Evolutionary conservation across 1,140 invertebrate species (phyloP).

Genomic region (Lineus longissimus): DNA sequence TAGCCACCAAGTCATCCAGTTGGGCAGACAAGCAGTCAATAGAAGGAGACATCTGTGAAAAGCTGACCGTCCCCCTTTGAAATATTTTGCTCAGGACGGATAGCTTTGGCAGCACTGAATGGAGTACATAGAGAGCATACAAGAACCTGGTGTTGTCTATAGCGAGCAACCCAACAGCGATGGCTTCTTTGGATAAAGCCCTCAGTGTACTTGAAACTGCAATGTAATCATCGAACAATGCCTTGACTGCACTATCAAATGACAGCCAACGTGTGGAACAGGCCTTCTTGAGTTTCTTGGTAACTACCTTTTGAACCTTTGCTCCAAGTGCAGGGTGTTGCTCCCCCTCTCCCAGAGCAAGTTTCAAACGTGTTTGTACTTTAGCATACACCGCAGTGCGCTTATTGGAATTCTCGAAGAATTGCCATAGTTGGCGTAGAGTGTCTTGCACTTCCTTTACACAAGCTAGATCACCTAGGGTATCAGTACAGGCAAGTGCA

Average conservation of each 20-base stretch:
- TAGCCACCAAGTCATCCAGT: neutral
- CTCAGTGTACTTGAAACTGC: neutral
- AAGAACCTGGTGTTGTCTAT: constrained; percentile 1
- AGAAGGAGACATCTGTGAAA: neutral
- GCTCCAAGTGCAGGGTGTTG: neutral
- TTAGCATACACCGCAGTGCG: neutral
- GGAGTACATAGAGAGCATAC: neutral
- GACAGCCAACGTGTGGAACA: neutral
- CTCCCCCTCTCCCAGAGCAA: neutral
- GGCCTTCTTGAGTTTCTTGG: neutral
- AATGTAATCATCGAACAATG: neutral
- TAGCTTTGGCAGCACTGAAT: neutral
- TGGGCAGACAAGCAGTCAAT: neutral
- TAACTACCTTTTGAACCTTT: neutral
- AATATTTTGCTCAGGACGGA: neutral
- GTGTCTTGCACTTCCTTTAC: neutral
- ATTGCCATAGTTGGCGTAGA: neutral
- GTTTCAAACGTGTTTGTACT: neutral
- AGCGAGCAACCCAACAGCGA: neutral
- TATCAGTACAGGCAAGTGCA: neutral
- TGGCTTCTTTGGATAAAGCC: neutral
- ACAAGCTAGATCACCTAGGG: neutral
- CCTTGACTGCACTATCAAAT: neutral
- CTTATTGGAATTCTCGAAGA: constrained; percentile 1
- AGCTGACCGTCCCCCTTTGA: neutral